These are phyloP conservation scores for Gryon sp. DNA, from an alignment of 1,140 invertebrate species.

Conservation along the genomic window DNA sequence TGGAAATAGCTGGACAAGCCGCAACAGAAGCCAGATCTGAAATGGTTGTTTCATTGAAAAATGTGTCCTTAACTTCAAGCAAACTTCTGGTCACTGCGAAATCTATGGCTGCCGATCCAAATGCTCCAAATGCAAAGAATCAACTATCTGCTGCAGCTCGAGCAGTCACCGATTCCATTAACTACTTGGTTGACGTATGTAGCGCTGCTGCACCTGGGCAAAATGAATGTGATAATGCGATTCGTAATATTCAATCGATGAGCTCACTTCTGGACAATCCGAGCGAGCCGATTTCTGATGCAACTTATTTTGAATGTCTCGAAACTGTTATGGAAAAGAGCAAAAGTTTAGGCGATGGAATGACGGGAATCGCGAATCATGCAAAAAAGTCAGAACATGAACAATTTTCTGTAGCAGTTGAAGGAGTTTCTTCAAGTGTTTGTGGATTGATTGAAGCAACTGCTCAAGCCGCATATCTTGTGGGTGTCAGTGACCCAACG, in stretches of 20 bases:
- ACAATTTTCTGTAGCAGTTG: slow-evolving; percentile 92
- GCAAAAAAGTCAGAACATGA: slow-evolving; percentile 94
- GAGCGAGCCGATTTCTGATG: slow-evolving; percentile 91
- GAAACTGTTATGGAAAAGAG: slow-evolving; percentile 97
- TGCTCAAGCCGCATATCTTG: slow-evolving; percentile 95
- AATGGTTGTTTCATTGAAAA: slow-evolving; percentile 92
- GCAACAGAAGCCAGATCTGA: slow-evolving; percentile 84
- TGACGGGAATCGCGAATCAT: slow-evolving; percentile 95
- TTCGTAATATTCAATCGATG: slow-evolving; percentile 94
- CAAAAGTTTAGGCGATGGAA: slow-evolving; percentile 91
- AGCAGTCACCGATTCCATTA: slow-evolving; percentile 95
- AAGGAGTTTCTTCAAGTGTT: slow-evolving; percentile 91
- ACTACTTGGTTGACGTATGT: slow-evolving; percentile 89
- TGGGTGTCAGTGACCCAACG: slow-evolving; percentile 94
- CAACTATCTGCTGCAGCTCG: slow-evolving; percentile 91
- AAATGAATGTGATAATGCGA: slow-evolving; percentile 97
- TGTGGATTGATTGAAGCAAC: slow-evolving; percentile 96
- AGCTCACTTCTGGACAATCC: slow-evolving; percentile 91
- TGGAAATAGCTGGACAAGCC: slow-evolving; percentile 91
- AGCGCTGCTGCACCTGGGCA: slow-evolving; percentile 89
- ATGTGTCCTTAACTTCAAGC: slow-evolving; percentile 92
- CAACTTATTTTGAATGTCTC: slow-evolving; percentile 96
- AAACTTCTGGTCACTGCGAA: slow-evolving; percentile 93
- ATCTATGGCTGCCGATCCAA: slow-evolving; percentile 92
- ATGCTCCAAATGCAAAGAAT: slow-evolving; percentile 94